Conservation (phyloP, 64 coral and sea anemone genomes). For the Pachyseris speciosa region DNA sequence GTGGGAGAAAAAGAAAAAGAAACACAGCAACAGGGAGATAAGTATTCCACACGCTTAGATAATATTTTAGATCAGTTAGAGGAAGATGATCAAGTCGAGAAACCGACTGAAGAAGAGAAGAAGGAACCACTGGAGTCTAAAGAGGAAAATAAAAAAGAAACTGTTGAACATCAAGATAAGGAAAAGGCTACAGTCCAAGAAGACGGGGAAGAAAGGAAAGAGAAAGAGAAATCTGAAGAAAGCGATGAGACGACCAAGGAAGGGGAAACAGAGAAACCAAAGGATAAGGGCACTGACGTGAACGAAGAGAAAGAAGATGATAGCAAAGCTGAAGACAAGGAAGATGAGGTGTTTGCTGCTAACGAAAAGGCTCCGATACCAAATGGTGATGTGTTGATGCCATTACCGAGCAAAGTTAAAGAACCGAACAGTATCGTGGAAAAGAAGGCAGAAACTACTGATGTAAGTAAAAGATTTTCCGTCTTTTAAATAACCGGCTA, state of each 20-base stretch:
- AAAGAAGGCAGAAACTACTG: slow-evolving; percentile 13
- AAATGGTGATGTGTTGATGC: slow-evolving; percentile 13
- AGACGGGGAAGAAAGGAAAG: slow-evolving; percentile 5
- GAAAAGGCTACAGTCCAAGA: slow-evolving; percentile 26
- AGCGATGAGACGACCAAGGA: background rate
- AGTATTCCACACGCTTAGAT: slow-evolving; percentile 72
- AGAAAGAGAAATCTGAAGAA: background rate
- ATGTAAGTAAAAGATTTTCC: slow-evolving; percentile 35
- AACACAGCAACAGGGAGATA: slow-evolving; percentile 13
- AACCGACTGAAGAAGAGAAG: background rate
- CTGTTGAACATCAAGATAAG: background rate
- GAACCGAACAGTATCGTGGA: background rate
- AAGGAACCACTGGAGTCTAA: slow-evolving; percentile 22
- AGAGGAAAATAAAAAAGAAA: slow-evolving; percentile 9
- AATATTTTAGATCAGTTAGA: slow-evolving; percentile 76
- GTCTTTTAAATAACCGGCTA: too few species aligned
- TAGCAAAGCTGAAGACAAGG: slow-evolving; percentile 28
- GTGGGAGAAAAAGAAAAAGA: background rate
- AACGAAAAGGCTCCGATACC: background rate
- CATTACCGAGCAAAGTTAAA: background rate
- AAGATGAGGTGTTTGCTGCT: background rate
- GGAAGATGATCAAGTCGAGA: slow-evolving; percentile 11
- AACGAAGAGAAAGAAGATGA: slow-evolving; percentile 16
- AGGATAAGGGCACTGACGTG: background rate
- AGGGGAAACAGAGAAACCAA: background rate